Evolutionary conservation across 2,113 vertebrate species (phyloP).

Genomic region (Eurystomus gularis): DNA sequence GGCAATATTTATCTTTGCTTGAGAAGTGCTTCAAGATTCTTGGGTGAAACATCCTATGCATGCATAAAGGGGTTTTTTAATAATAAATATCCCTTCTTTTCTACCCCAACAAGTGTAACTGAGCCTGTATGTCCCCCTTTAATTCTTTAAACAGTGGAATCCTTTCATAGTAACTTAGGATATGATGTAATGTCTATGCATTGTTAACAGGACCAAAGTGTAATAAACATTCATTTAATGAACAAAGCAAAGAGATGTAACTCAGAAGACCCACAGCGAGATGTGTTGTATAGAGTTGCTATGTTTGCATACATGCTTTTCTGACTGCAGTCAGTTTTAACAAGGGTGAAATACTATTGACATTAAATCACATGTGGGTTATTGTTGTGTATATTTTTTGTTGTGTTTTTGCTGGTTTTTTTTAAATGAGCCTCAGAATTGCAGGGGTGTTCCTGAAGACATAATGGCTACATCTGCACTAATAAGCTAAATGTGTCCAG

Average conservation of each 20-base stretch:
- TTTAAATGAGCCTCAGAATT: conserved; percentile 8
- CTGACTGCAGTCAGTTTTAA: conserved; percentile 59
- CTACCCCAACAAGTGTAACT: neutral
- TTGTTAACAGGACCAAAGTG: conserved; percentile 45
- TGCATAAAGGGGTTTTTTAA: neutral
- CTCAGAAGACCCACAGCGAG: conserved; percentile 47
- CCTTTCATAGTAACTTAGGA: conserved; percentile 63
- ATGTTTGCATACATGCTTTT: conserved; percentile 59
- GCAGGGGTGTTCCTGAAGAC: conserved; percentile 18
- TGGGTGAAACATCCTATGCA: neutral
- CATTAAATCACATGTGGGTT: conserved; percentile 46
- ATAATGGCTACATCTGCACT: conserved; percentile 40
- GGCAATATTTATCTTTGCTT: neutral
- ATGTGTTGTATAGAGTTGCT: conserved; percentile 36
- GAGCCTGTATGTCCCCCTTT: conserved; percentile 1
- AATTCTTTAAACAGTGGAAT: conserved; percentile 37
- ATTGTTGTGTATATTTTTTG: neutral
- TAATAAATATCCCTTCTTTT: neutral
- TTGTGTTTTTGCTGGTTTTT: neutral
- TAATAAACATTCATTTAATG: conserved; percentile 58
- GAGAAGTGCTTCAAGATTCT: neutral
- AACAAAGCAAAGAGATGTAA: conserved; percentile 62
- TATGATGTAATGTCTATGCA: conserved; percentile 64
- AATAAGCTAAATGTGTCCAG: conserved; percentile 18
- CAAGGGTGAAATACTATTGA: conserved; percentile 62